These are phyloP conservation scores for Pammene fasciana DNA, from an alignment of 2,888 invertebrate species.

Conservation along the genomic window DNA sequence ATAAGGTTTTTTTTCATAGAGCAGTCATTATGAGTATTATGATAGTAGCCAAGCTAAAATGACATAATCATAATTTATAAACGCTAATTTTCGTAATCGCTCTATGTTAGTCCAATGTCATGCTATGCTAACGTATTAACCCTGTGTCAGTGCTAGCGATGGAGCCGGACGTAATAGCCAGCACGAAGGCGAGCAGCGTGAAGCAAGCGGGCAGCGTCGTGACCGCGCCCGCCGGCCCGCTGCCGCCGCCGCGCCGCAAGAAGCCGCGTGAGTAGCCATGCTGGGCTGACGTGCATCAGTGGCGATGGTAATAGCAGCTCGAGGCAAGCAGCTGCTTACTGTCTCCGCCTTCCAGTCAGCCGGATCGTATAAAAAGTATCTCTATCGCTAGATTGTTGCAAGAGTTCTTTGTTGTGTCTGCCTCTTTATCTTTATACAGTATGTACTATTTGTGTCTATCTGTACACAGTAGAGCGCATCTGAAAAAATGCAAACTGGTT, in stretches of 20 bases:
- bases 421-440: too few relatives aligned
- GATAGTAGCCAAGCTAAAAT: too few relatives aligned
- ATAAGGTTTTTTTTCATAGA: too few relatives aligned
- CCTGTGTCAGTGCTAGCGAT: slow-evolving; percentile 71
- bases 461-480: too few relatives aligned
- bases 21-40: too few relatives aligned
- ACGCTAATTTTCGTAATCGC: slow-evolving; percentile 21
- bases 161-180: slow-evolving; percentile 96
- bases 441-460: too few relatives aligned
- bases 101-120: slow-evolving; percentile 43
- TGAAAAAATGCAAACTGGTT: too few relatives aligned
- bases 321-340: slow-evolving; percentile 84
- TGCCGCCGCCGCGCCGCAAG: slow-evolving; percentile 91
- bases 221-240: slow-evolving; percentile 57
- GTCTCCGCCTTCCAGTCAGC: too few relatives aligned
- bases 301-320: slow-evolving; percentile 92
- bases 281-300: slow-evolving; percentile 46
- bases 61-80: not conserved
- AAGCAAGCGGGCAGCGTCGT: slow-evolving; percentile 76
- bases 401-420: too few relatives aligned
- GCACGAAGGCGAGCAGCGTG: slow-evolving; percentile 88
- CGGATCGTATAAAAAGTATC: too few relatives aligned
- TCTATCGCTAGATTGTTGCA: too few relatives aligned
- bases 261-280: slow-evolving; percentile 61
- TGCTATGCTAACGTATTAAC: slow-evolving; percentile 26